Evolutionary conservation across 1,140 invertebrate genomes (phyloP).

Genomic region (Pogonus chalceus): DNA sequence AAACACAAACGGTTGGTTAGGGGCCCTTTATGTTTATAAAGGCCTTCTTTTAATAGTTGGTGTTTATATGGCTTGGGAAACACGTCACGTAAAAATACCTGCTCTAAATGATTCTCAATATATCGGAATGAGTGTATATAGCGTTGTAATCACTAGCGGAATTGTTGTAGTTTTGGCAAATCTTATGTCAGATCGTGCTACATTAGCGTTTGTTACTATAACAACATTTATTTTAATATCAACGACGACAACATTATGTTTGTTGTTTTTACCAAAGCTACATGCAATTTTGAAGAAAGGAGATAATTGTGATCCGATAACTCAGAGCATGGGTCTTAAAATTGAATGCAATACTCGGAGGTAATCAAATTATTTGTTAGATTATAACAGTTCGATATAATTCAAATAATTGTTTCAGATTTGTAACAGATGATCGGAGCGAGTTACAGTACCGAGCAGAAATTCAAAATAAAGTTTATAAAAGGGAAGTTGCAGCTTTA

Average conservation of each 20-base stretch:
- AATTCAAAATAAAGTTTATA: conserved; percentile 83
- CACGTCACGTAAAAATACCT: conserved; percentile 91
- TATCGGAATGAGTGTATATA: conserved; percentile 88
- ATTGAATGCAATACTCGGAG: conserved; percentile 76
- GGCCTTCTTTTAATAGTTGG: conserved; percentile 77
- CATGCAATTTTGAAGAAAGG: conserved; percentile 44
- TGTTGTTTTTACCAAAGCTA: conserved; percentile 80
- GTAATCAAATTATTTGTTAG: not conserved
- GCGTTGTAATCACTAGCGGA: conserved; percentile 77
- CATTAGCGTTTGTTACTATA: conserved; percentile 72
- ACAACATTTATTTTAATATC: conserved; percentile 73
- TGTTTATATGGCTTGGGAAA: conserved; percentile 97
- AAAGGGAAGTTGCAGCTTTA: conserved; percentile 66
- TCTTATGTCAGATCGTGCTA: conserved; percentile 73
- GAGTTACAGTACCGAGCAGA: conserved; percentile 78
- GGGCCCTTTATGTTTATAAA: conserved; percentile 81
- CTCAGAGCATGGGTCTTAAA: conserved; percentile 77
- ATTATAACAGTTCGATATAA: not conserved
- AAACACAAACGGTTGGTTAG: conserved; percentile 77
- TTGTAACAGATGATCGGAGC: conserved; percentile 58
- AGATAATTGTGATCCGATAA: conserved; percentile 66
- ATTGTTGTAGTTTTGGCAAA: conserved; percentile 79
- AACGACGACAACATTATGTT: conserved; percentile 73
- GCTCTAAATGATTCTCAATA: conserved; percentile 96
- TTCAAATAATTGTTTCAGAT: conserved; percentile 32